Conservation (phyloP, 1,140 invertebrate species). For the Manduca sexta region DNA sequence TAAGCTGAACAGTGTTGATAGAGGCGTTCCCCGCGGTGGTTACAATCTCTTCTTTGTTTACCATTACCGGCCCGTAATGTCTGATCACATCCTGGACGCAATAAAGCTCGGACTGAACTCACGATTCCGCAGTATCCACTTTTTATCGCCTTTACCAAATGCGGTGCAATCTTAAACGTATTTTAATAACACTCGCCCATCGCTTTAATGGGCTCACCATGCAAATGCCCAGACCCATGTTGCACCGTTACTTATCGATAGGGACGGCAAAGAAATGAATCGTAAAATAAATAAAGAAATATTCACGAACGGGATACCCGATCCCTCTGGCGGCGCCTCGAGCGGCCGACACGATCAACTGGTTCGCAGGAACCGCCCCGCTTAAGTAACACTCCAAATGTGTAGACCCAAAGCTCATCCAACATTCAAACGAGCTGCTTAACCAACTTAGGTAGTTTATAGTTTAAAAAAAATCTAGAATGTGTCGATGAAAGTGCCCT, state of each 20-base stretch:
- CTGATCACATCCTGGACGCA: slow-evolving; percentile 51
- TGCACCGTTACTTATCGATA: slow-evolving; percentile 51
- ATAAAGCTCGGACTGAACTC: slow-evolving; percentile 56
- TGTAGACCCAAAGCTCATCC: slow-evolving; percentile 8
- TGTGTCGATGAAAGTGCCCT: slow-evolving; percentile 46
- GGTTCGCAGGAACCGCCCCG: slow-evolving; percentile 12
- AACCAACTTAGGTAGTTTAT: slow-evolving; percentile 9
- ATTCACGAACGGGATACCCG: slow-evolving; percentile 58
- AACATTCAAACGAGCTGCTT: slow-evolving; percentile 23
- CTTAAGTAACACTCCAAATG: neutral
- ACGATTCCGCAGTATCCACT: slow-evolving; percentile 55
- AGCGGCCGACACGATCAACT: slow-evolving; percentile 10
- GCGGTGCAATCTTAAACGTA: slow-evolving; percentile 53
- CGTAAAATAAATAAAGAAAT: slow-evolving; percentile 58
- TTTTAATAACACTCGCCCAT: slow-evolving; percentile 59
- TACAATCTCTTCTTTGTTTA: slow-evolving; percentile 48
- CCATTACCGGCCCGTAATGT: slow-evolving; percentile 29
- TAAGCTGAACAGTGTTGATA: too few species aligned
- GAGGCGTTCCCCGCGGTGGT: slow-evolving; percentile 18
- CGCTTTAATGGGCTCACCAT: slow-evolving; percentile 49
- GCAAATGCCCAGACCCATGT: slow-evolving; percentile 51
- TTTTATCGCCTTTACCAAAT: slow-evolving; percentile 54
- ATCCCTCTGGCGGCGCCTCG: slow-evolving; percentile 28
- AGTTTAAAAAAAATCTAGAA: slow-evolving; percentile 36
- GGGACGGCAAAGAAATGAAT: slow-evolving; percentile 42